Evolutionary conservation across 2,113 vertebrate genomes (phyloP).

Genomic region (Suncus etruscus): DNA sequence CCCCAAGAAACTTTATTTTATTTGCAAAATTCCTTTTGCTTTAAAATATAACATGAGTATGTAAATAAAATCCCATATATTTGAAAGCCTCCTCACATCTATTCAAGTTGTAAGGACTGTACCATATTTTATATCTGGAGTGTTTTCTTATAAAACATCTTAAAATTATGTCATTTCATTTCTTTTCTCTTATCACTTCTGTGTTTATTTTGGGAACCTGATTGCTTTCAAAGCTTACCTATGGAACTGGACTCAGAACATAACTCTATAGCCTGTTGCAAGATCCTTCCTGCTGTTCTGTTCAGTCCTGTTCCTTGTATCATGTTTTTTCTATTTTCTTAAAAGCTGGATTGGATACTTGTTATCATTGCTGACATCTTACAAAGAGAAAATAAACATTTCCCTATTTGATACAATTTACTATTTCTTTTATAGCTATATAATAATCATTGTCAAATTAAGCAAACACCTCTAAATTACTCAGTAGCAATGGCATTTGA

Average conservation of each 20-base stretch:
- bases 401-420: not conserved
- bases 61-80: not conserved
- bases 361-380: not conserved
- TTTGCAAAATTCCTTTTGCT: not conserved
- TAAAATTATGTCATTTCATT: not conserved
- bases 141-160: not conserved
- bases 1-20: not conserved
- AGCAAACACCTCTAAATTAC: not conserved
- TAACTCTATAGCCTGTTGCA: too few relatives aligned
- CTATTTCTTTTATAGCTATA: too few relatives aligned
- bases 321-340: not conserved
- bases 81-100: not conserved
- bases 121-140: not conserved
- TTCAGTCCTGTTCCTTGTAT: too few relatives aligned
- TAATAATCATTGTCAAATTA: not conserved
- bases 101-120: not conserved
- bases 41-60: not conserved
- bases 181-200: not conserved
- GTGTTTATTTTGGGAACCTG: too few relatives aligned
- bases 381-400: not conserved
- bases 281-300: too few relatives aligned
- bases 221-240: too few relatives aligned
- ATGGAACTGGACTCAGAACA: too few relatives aligned
- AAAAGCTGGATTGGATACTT: not conserved
- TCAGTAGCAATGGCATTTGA: too few relatives aligned